A percentile compares a stretch with the other conserved stretches of the same genome.
Evolutionary conservation across 2,797 vertebrate genomes (phyloP).

Genomic region (Moxostoma hubbsi): DNA sequence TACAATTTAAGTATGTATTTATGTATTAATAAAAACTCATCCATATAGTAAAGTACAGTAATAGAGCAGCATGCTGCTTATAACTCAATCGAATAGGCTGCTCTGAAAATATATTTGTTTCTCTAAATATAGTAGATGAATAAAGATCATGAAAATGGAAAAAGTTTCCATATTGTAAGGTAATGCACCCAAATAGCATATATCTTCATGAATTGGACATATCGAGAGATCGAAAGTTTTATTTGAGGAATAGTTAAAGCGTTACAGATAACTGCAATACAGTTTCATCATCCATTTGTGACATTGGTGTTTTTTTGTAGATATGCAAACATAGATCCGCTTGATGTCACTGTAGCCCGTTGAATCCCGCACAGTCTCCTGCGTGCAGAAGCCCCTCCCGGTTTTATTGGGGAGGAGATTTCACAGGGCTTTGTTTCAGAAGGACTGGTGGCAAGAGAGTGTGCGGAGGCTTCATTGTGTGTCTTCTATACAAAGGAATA

Average conservation of each 20-base stretch:
- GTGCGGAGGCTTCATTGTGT: background rate
- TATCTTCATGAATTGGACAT: too few relatives aligned
- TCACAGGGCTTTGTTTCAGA: slow-evolving; percentile 29
- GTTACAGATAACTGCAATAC: too few relatives aligned
- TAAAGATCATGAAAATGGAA: background rate
- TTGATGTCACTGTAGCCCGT: slow-evolving; percentile 12
- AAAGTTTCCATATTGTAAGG: background rate
- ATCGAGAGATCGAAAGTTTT: rapidly evolving
- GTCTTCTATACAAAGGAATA: background rate
- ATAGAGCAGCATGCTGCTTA: background rate
- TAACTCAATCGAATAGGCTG: background rate
- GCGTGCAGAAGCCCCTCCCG: slow-evolving; percentile 65
- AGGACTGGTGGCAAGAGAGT: slow-evolving; percentile 38
- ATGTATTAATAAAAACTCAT: background rate
- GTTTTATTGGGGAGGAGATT: background rate
- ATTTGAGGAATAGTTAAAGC: background rate
- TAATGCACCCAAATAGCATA: background rate
- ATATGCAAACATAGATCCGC: background rate
- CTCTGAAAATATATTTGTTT: background rate
- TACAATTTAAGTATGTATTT: too few relatives aligned
- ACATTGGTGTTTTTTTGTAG: background rate
- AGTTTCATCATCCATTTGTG: background rate
- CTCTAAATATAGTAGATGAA: too few relatives aligned
- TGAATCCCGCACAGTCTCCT: background rate
- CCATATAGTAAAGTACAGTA: background rate